A percentile compares a stretch with the other conserved stretches of the same genome.
phyloP scores from a whole-genome alignment of 2,113 vertebrate genomes.

The Tachysurus fulvidraco region DNA sequence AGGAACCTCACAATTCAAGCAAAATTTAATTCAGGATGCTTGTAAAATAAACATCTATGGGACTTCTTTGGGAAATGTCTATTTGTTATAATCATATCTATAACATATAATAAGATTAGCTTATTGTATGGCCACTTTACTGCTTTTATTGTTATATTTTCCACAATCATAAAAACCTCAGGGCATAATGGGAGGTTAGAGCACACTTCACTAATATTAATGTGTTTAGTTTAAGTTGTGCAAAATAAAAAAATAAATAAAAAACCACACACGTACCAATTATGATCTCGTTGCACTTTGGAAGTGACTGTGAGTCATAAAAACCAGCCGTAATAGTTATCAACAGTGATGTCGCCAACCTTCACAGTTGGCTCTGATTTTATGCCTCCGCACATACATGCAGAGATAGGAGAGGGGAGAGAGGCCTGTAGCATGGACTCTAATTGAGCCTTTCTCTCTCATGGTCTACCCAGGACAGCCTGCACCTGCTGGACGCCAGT shows the following conservation, averaged over 20 bases:
- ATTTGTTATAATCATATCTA: not conserved
- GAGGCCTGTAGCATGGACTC: slow-evolving; percentile 41
- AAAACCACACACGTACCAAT: not conserved
- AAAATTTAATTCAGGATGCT: not conserved
- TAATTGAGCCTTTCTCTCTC: slow-evolving; percentile 69
- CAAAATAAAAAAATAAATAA: not conserved
- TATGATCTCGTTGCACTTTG: not conserved
- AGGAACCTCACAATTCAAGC: not conserved
- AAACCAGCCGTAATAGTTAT: slow-evolving; percentile 22
- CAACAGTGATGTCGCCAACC: not conserved
- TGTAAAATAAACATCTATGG: not conserved
- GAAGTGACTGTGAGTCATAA: slow-evolving; percentile 7
- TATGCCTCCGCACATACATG: slow-evolving; percentile 7
- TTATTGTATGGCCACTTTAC: not conserved
- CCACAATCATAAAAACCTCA: not conserved
- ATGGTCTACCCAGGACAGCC: slow-evolving; percentile 73
- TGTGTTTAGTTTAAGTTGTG: not conserved
- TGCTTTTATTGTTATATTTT: not conserved
- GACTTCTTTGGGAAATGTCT: not conserved
- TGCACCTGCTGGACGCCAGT: slow-evolving; percentile 77
- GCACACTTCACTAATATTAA: not conserved
- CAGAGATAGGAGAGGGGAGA: slow-evolving; percentile 20
- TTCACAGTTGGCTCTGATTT: slow-evolving; percentile 17
- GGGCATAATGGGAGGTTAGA: not conserved
- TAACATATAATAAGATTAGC: not conserved